These are phyloP conservation scores for Agriopis marginaria DNA, from an alignment of 2,888 invertebrate genomes.

Conservation along the genomic window DNA sequence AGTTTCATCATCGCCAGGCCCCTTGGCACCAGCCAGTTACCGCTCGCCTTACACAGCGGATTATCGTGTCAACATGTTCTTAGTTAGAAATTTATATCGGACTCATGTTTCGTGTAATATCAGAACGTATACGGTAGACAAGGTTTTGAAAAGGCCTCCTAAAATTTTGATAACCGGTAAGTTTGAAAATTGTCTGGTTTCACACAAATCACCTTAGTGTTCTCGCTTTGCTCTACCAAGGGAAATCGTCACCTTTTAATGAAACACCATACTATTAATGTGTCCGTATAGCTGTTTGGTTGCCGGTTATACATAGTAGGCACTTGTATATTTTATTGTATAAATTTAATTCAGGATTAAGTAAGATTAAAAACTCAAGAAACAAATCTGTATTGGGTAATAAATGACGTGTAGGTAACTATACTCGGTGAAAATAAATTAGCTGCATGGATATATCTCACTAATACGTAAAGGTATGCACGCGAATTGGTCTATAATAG, in stretches of 20 bases:
- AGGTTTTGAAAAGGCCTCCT: conserved; percentile 68
- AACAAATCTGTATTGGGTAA: too few relatives aligned
- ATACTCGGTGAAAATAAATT: too few relatives aligned
- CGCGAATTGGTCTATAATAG: too few relatives aligned
- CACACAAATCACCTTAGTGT: background rate
- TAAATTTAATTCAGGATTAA: too few relatives aligned
- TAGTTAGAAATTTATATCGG: conserved; percentile 66
- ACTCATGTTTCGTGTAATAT: conserved; percentile 58
- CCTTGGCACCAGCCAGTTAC: conserved; percentile 57
- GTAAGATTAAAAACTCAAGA: too few relatives aligned
- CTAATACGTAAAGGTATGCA: too few relatives aligned
- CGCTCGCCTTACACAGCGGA: conserved; percentile 63
- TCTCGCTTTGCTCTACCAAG: background rate
- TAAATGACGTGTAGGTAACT: too few relatives aligned
- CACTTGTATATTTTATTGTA: too few relatives aligned
- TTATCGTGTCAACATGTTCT: conserved; percentile 61
- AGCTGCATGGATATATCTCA: too few relatives aligned
- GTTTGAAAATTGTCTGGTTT: conserved; percentile 45
- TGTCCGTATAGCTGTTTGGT: too few relatives aligned
- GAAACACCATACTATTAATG: too few relatives aligned
- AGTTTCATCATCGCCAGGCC: conserved; percentile 52
- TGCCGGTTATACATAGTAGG: too few relatives aligned
- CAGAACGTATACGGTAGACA: conserved; percentile 65
- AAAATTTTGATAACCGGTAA: conserved; percentile 87
- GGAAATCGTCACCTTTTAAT: background rate